Evolutionary conservation across 2,113 vertebrate genomes (phyloP), one percentile per base, ranked within the genome.

Genomic region (Martes martes): DNA sequence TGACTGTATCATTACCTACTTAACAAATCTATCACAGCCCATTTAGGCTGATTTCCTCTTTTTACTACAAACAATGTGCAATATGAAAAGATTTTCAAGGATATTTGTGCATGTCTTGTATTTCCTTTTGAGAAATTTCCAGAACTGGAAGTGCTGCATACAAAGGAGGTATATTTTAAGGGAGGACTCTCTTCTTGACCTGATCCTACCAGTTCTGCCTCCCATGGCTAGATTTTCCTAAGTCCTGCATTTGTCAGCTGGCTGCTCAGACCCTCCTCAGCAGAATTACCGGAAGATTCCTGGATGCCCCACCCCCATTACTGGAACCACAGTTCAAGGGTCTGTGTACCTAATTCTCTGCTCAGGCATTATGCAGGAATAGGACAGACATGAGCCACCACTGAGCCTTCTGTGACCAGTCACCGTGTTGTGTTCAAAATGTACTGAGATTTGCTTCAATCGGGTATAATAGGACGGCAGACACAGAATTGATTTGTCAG

Each of bases 81-180:
- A 71, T 79, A 69, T 28, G 76, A 95, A 97, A 76, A 93, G 50
- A 61, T 94, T 97, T 52, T 67, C 52, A 80, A 76, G 69, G 28
- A 65, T 78, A 91, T 65, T 71, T 82, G 67, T 55, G 28, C 9
- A 45, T 31, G 45, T 39, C 61, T 87, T 79, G 28, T 85, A 61
- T 55, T 85, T 59, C 31, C 15, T 52, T 55, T 67, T 33, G 59
- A 52, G 8, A 47, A 59, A 69, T 74, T 86, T 97, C 78, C 24
- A 63, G 83, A 89, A 89, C 18, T 36, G 26, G 39, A 96, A 61
- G 28, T 82, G 16, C 31, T 55, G 2, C 11, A 39, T 65, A 45
- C 42, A 55, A 83, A 57, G 24, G 9, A 26, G 91, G 39, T 28
- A 13, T 2, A 24, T 57, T 73, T 61, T 90, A 67, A 88, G 31